Evolutionary conservation across 2,797 vertebrate genomes (phyloP), one percentile per base, ranked within the genome.

Genomic region (Argya squamiceps): DNA sequence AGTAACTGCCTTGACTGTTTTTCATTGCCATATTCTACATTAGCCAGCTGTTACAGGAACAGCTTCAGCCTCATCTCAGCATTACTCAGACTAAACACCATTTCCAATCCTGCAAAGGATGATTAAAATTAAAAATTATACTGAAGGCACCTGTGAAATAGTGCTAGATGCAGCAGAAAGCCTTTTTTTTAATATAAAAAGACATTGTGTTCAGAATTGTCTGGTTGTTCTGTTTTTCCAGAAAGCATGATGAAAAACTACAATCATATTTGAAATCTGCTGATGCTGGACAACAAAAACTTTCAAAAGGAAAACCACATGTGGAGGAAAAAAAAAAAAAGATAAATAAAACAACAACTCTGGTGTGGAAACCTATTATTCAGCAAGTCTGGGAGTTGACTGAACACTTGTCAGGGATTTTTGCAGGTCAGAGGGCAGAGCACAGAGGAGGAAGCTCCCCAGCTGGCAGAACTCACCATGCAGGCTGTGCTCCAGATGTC

Each of bases 401-500:
- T 68, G 49, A 63, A 52, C 29, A 70, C 55, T 62, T 22, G 6
- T 10, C 6, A 71, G 36, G 44, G 46, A 1, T 71, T 74, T 70
- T 52, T 12, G 36, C 43, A 50, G 62, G 20, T 52, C 19, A 22
- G 68, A 55, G 55, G 3, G 21, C 47, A 44, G 22, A 52, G 71
- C 20, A 46, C 1, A 62, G 12, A 6, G 73, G 15, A 69, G 71
- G 46, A 46, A 27, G 22, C 5, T 2, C 19, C 62, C 52, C 8
- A 6, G 29, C 12, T 41, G 29, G 71, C 15, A 30, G 21, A 59
- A 93, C 93, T 98, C 97, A 98, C 98, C 98, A 98, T 98, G 83
- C 98, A 98, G 0, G 98, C 98, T 0, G 98, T 98, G 96, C 98
- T 98, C 98, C 98, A 98, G 92, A 98, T 98, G 93, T 98, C 98